Percentiles rank a stretch among this genome's conserved stretches.
phyloP scores from a whole-genome alignment of 1,140 invertebrate species.

The Psix sp. region DNA sequence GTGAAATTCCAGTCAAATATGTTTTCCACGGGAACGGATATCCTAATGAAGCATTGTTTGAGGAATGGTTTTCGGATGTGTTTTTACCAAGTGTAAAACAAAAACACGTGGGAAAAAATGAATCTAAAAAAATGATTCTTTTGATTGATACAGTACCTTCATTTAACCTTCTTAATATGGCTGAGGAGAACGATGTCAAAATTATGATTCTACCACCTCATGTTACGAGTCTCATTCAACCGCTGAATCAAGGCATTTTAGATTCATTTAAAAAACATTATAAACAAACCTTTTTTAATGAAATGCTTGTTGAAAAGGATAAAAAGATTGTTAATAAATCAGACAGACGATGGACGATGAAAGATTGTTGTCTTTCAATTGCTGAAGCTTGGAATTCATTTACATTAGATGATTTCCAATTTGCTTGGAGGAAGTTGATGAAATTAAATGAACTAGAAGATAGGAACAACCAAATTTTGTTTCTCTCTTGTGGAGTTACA shows the following conservation, averaged over 20 bases:
- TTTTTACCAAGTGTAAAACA: slow-evolving; percentile 24
- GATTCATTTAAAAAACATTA: slow-evolving; percentile 45
- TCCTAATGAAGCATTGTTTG: slow-evolving; percentile 32
- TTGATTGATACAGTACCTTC: slow-evolving; percentile 38
- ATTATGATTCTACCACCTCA: slow-evolving; percentile 42
- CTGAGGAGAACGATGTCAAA: slow-evolving; percentile 32
- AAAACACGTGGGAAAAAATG: background rate
- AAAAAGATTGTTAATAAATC: slow-evolving; percentile 41
- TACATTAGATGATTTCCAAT: slow-evolving; percentile 36
- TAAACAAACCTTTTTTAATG: slow-evolving; percentile 44
- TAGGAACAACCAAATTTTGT: slow-evolving; percentile 35
- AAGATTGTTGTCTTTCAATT: slow-evolving; percentile 49
- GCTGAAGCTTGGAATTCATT: slow-evolving; percentile 45
- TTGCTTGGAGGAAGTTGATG: slow-evolving; percentile 41
- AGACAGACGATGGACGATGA: slow-evolving; percentile 52
- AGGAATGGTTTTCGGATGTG: slow-evolving; percentile 45
- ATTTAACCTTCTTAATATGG: slow-evolving; percentile 10
- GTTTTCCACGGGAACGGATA: slow-evolving; percentile 46
- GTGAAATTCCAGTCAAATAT: slow-evolving; percentile 42
- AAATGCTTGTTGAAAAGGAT: slow-evolving; percentile 39
- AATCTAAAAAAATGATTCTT: slow-evolving; percentile 13
- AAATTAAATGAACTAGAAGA: slow-evolving; percentile 37
- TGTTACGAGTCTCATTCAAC: slow-evolving; percentile 45
- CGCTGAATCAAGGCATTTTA: slow-evolving; percentile 38
- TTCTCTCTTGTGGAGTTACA: slow-evolving; percentile 35